Conservation (phyloP, 2,113 vertebrate species). For the Odontophorus gujanensis region DNA sequence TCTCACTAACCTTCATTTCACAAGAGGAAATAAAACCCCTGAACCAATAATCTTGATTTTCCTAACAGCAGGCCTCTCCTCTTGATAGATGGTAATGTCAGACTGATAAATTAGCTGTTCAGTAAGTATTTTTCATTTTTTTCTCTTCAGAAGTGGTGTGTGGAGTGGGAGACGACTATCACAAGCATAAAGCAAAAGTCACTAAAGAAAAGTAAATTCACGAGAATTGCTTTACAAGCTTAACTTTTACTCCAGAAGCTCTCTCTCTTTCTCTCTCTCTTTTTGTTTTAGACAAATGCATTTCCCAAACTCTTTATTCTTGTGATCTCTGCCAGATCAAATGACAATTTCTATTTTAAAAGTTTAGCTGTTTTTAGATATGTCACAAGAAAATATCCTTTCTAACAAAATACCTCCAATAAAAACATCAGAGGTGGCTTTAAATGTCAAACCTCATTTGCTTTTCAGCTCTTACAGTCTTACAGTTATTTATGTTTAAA, state of each 20-base stretch:
- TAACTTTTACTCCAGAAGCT: neutral
- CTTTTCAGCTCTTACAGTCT: neutral
- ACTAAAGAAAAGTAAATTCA: neutral
- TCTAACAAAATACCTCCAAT: neutral
- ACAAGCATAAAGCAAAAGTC: neutral
- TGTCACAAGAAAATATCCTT: neutral
- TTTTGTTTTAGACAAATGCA: neutral
- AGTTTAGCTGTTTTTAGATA: neutral
- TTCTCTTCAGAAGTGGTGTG: constrained; percentile 8
- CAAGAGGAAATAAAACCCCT: constrained; percentile 8
- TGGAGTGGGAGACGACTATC: neutral
- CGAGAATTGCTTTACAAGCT: neutral
- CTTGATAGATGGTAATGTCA: constrained; percentile 44
- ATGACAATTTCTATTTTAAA: neutral
- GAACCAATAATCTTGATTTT: constrained; percentile 59
- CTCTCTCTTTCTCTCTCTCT: neutral
- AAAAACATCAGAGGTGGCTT: neutral
- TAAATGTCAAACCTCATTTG: neutral
- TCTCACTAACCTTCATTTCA: constrained; percentile 38
- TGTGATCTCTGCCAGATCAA: neutral
- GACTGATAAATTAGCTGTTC: constrained; percentile 50
- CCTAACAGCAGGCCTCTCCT: constrained; percentile 13
- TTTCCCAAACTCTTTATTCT: neutral
- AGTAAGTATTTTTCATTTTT: constrained; percentile 2
- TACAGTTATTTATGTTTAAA: neutral